Evolutionary conservation across 2,888 invertebrate genomes (phyloP), one percentile per base, ranked within the genome.

Genomic region (Muscina levida): DNA sequence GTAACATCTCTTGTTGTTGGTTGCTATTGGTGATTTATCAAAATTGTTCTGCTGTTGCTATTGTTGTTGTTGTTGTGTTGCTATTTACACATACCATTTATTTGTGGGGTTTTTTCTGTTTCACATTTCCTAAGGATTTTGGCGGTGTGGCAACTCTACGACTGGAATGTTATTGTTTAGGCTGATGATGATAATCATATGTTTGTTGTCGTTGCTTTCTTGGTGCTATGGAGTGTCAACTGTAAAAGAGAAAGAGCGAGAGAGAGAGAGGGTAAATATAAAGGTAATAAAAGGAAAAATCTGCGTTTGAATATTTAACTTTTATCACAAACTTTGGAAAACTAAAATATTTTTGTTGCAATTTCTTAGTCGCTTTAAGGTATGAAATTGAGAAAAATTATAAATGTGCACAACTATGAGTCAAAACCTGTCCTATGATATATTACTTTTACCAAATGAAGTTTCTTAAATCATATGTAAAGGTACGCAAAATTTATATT

Each of bases 101-200:
- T 46, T 59, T 39, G 22, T 22, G 1, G n/a, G n/a, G n/a, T 39
- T 59, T 51, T 68, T 42, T 26, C 39, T 66, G 56, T 56, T 42
- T 53, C 22, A 56, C 17, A 71, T 76, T 71, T 51, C 5, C 56
- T 56, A 51, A 51, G 22, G 26, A 53, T 75, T 76, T 26, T 46
- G 17, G 17, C 42, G 48, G 11, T 56, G 57, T 77, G 71, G 59
- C 26, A 74, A 66, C 73, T 46, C 67, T 67, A 10, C 15, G 10
- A 51, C 19, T 72, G 76, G 79, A 76, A 79, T 79, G 72, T 51
- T 59, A 11, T n/a, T 17, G 48, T 22, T 56, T n/a, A n/a, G n/a
- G 57, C 48, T 71, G 37, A 15, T 77, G 57, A 15, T 71, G 56
- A 51, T 15, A 31, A 31, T 65, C 37, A 15, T 57, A 68, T 56